Base-by-base conservation (phyloP, 2,888 invertebrate genomes). In the Xestia ashworthii region DNA sequence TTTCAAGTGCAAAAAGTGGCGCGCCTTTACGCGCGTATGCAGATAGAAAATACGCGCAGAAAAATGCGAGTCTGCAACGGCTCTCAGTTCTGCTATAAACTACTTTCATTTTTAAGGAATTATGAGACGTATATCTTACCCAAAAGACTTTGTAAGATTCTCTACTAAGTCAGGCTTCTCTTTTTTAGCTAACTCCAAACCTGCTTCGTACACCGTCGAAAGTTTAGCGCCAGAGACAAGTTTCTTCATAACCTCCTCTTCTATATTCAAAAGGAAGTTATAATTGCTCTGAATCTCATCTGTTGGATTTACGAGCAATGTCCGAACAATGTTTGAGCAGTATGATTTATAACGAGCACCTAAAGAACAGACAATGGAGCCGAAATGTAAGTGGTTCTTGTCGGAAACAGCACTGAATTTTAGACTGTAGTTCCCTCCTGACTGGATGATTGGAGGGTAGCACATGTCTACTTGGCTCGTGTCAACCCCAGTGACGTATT, bases 381-480 rank as follows among this genome's bases (percentile, higher is more conserved):
- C 99, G 94, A 99, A 99, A 95, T 99, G 99, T 77, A 99, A 95
- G 86, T 97, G 97, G 93, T 99, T 99, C 93, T 99, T 99, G 93
- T 99, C 99, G 89, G 99, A 99, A 5, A 98, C 98, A 6, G 99
- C 99, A 92, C 99, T 99, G 95, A 99, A 99, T 95, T 99, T 99
- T 67, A 99, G 97, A 91, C 98, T 98, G 96, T 99, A 99, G 92
- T 98, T 98, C n/a, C 99, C 99, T 14, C 99, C 99, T 55, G 99
- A 99, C 94, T 99, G 99, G 90, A 99, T 99, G 78, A 99, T 99
- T 0, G 99, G 99, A 0, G 99, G 99, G 93, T 99, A 99, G 92
- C 99, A 99, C 98, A 99, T 99, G 91, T 99, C 99, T 6, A 99
- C 97, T 93, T 99, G 98, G 46, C 98, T 97, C 5, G 98, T 97